These are phyloP conservation scores for Hyaena hyaena DNA, from an alignment of 2,113 vertebrate genomes.

Conservation along the genomic window DNA sequence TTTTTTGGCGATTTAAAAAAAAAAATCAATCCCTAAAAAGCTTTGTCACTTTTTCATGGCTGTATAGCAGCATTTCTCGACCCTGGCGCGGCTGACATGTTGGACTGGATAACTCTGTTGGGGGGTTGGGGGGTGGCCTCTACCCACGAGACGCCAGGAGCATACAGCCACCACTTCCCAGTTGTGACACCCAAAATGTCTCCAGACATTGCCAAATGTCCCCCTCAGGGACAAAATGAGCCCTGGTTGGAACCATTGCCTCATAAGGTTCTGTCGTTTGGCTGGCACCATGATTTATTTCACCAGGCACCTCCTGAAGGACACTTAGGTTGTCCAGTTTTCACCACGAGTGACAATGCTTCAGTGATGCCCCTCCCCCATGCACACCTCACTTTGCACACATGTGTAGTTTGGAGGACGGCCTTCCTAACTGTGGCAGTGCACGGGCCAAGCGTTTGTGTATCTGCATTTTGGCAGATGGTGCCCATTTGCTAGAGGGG, in stretches of 20 bases:
- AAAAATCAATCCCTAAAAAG: not conserved
- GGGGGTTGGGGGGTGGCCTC: not conserved
- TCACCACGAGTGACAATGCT: not conserved
- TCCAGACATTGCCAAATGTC: not conserved
- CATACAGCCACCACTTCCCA: not conserved
- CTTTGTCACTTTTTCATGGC: not conserved
- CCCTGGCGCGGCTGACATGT: not conserved
- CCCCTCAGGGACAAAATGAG: not conserved
- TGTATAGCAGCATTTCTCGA: not conserved
- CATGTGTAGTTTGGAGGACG: not conserved
- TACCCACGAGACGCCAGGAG: not conserved
- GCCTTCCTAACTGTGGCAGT: not conserved
- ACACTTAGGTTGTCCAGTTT: not conserved
- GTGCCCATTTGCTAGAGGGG: not conserved
- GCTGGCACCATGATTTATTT: not conserved
- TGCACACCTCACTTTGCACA: not conserved
- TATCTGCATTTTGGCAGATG: not conserved
- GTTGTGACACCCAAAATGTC: not conserved
- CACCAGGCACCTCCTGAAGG: not conserved
- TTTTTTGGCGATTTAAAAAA: not conserved
- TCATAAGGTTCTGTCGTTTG: not conserved
- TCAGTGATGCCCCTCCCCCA: accelerated
- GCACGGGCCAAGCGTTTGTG: not conserved
- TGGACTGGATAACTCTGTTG: not conserved
- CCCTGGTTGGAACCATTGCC: not conserved